Evolutionary conservation across 1,140 invertebrate genomes (phyloP).

Genomic region (Helicoverpa armigera): DNA sequence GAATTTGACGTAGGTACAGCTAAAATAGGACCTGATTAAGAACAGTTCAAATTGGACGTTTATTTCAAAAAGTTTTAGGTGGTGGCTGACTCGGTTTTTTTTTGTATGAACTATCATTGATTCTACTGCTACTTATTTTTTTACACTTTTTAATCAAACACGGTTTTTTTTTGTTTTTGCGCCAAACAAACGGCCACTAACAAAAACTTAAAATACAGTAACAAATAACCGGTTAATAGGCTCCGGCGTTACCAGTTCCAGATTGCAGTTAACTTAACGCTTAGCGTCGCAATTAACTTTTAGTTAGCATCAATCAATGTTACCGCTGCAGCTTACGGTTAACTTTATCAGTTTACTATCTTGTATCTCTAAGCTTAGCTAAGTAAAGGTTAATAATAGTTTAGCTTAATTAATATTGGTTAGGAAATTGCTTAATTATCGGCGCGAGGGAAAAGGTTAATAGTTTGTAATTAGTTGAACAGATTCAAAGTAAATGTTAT

Average conservation of each 20-base stretch:
- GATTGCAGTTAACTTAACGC: slow-evolving; percentile 38
- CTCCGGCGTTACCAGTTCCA: slow-evolving; percentile 1
- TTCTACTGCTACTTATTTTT: no score
- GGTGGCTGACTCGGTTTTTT: no score
- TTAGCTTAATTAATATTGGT: background rate
- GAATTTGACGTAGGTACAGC: no score
- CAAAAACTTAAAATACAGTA: slow-evolving; percentile 11
- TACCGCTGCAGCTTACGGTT: background rate
- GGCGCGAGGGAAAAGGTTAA: no score
- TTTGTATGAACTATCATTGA: no score
- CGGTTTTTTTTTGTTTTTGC: no score
- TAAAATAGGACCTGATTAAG: no score
- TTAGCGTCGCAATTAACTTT: slow-evolving; percentile 17
- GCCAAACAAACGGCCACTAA: background rate
- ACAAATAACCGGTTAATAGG: slow-evolving; percentile 22
- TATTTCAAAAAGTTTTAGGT: no score
- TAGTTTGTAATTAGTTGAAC: no score
- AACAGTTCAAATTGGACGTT: no score
- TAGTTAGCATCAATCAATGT: slow-evolving; percentile 34
- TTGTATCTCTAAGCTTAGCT: background rate
- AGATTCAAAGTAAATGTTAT: no score
- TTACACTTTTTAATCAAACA: no score
- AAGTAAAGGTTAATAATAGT: background rate
- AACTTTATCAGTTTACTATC: slow-evolving; percentile 20
- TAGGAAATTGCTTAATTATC: background rate